Base-by-base conservation (phyloP, 2,888 invertebrate species). In the Anorthoa munda region DNA sequence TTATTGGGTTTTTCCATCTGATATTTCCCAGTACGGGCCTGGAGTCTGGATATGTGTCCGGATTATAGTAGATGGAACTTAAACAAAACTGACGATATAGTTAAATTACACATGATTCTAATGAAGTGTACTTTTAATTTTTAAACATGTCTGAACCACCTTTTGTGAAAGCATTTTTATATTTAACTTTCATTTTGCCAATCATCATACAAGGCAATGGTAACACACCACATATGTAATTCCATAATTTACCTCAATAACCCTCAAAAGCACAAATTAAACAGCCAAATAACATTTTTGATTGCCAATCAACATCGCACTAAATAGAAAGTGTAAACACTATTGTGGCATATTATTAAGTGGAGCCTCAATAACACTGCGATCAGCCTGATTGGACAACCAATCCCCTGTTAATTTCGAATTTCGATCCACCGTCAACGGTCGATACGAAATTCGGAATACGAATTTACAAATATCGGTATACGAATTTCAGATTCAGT, bases 331-430 rank as follows among this genome's bases (percentile, higher is more conserved):
- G 79, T 84, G 82, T 84, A 58, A 77, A 81, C 75, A 75, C 66
- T 72, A 84, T 81, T 82, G 82, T 66, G 65, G 69, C 69, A 65
- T 56, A 82, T 84, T 84, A 82, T 81, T 76, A 75, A 82, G 69
- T 66, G 84, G 59, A 53, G 75, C 61, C 70, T 70, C 76, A 68
- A 81, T 83, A 81, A 80, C 83, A 74, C 55, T 21, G 69, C 72
- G 60, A 87, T 83, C 75, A 73, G 66, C 60, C 78, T 77, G 82
- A 87, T 86, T 86, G 86, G 82, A 81, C 76, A 81, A 59, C 84
- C 82, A 84, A 84, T 82, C 72, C 85, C 70, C 64, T 65, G 78
- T 86, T 87, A 87, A 86, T 87, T 87, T 77, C 72, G 79, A 86
- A 86, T 87, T 87, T 77, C 72, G 80, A 87, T 77, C 82, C 75